Percentiles rank a stretch among this genome's conserved stretches.
Conservation (phyloP, 1,140 invertebrate genomes). For the Ericerus pela region DNA sequence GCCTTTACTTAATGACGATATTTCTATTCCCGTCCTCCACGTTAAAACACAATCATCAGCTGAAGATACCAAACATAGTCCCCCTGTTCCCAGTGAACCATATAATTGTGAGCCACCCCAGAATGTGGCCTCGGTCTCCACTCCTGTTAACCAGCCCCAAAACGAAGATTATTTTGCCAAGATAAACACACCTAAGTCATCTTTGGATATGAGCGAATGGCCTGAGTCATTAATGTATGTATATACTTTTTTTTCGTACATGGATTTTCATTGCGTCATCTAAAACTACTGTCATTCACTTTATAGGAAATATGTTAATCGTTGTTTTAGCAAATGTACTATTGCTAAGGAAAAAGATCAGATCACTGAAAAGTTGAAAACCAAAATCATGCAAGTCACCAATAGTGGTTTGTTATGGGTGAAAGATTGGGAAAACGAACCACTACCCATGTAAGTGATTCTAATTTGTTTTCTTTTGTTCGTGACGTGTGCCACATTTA, state of each 20-base stretch:
- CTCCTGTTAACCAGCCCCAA: not conserved
- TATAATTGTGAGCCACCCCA: too few species aligned
- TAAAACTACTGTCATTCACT: conserved; percentile 14
- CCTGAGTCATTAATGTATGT: not conserved
- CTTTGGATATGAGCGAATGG: conserved; percentile 7
- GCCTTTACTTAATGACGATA: not conserved
- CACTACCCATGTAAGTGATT: conserved; percentile 44
- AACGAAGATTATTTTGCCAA: not conserved
- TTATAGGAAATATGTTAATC: conserved; percentile 61
- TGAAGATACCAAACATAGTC: too few species aligned
- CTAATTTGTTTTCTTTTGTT: too few species aligned
- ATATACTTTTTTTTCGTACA: not conserved
- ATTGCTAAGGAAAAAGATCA: conserved; percentile 79
- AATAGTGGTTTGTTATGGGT: conserved; percentile 67
- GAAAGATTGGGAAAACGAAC: conserved; percentile 83
- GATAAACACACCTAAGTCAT: not conserved
- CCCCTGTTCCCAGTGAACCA: too few species aligned
- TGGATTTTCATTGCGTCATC: not conserved
- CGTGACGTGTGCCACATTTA: not conserved
- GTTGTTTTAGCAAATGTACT: conserved; percentile 78
- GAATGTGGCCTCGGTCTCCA: too few species aligned
- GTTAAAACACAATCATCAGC: not conserved
- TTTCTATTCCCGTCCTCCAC: not conserved
- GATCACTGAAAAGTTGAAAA: conserved; percentile 83
- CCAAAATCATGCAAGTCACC: conserved; percentile 77